A percentile compares a stretch with the other conserved stretches of the same genome.
These are phyloP conservation scores for Molothrus ater DNA, from an alignment of 2,797 vertebrate species.

Conservation along the genomic window DNA sequence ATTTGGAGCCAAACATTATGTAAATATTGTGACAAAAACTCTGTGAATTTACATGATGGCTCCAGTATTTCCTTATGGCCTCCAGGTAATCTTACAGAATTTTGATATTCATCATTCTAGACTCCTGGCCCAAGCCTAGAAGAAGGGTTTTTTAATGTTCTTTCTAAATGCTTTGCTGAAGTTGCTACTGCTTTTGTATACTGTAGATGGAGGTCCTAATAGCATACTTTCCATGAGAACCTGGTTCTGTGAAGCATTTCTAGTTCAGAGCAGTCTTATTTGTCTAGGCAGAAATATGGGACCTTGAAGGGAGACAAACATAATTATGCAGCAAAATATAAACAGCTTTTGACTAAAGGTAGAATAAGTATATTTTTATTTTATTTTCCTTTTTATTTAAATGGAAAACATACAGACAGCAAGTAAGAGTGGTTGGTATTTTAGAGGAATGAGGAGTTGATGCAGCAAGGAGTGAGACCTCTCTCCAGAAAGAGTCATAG, in stretches of 20 bases:
- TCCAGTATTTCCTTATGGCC: not conserved
- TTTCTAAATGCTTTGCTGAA: not conserved
- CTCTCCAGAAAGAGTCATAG: not conserved
- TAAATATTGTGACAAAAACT: not conserved
- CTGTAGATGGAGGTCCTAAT: not conserved
- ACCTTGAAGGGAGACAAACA: not conserved
- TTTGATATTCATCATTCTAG: not conserved
- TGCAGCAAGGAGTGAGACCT: not conserved
- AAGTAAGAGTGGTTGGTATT: not conserved
- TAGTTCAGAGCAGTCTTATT: not conserved
- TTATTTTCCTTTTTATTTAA: not conserved
- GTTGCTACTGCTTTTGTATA: not conserved
- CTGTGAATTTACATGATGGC: not conserved
- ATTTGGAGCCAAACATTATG: not conserved
- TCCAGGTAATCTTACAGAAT: not conserved
- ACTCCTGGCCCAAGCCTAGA: not conserved
- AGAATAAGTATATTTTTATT: not conserved
- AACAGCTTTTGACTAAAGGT: not conserved
- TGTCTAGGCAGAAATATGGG: not conserved
- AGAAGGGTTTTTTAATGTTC: accelerated
- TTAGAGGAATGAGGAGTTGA: not conserved
- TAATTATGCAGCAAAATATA: not conserved
- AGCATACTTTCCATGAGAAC: not conserved
- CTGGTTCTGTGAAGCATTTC: not conserved
- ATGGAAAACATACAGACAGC: not conserved